Percentiles rank a stretch among this genome's conserved stretches.
Evolutionary conservation across 2,797 vertebrate genomes (phyloP).

Genomic region (Fistularia commersonii): DNA sequence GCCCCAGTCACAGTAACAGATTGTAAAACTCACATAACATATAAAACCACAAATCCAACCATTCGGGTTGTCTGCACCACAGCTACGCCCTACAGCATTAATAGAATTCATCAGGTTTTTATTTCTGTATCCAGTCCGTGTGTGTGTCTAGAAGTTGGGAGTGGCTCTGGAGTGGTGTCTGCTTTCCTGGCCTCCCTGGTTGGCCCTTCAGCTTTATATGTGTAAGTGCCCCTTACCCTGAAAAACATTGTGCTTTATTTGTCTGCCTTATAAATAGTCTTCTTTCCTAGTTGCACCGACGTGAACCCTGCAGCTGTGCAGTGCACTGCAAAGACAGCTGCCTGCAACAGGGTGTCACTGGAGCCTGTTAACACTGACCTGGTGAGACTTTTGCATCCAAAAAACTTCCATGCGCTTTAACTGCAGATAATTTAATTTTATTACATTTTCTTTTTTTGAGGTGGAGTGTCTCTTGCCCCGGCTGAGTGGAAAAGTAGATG

Average conservation of each 20-base stretch:
- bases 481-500: conserved; percentile 83
- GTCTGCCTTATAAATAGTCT: not conserved
- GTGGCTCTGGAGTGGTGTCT: conserved; percentile 90
- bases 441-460: conserved; percentile 48
- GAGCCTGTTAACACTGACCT: conserved; percentile 88
- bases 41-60: not conserved
- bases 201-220: conserved; percentile 79
- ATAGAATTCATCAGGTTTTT: accelerated
- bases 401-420: not conserved
- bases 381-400: conserved; percentile 65
- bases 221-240: conserved; percentile 73
- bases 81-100: not conserved
- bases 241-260: not conserved
- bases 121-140: conserved; percentile 49
- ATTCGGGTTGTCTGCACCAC: not conserved
- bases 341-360: conserved; percentile 77
- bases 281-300: conserved; percentile 83
- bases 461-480: conserved; percentile 81
- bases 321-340: conserved; percentile 84
- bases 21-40: too few relatives aligned
- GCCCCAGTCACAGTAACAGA: too few relatives aligned
- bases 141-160: conserved; percentile 91
- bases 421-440: accelerated
- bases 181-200: conserved; percentile 85
- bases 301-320: conserved; percentile 83